Evolutionary conservation across 2,113 vertebrate genomes (phyloP), one percentile per base, ranked within the genome.

Genomic region (Colaptes auratus): DNA sequence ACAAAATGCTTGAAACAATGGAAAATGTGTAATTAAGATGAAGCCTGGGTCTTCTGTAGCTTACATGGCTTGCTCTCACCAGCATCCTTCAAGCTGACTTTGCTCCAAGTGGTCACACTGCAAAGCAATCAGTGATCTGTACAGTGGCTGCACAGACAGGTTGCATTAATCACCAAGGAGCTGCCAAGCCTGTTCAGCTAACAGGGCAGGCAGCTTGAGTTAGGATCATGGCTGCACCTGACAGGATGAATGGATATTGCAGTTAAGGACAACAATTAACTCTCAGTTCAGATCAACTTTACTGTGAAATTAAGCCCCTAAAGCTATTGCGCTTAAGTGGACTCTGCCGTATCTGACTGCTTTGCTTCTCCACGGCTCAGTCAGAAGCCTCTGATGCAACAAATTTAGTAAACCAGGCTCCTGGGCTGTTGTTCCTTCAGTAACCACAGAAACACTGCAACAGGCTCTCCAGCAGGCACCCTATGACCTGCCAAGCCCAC

Each of bases 241-340:
- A 82, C 42, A 72, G 74, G 30, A 78, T 28, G 50, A 75, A 52
- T 15, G 53, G 76, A 60, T 21, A 78, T 18, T 23, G 12, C 5
- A 78, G 65, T 35, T 71, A 93, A 83, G 48, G 76, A 75, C 76
- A 77, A 69, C 28, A 87, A 85, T 33, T 86, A 85, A 31, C 88
- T 81, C 58, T 65, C 70, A 59, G 24, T 55, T 89, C 88, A 82
- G 31, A 71, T 80, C 63, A 80, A 72, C n/a, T 67, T 42, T 30
- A 9, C 73, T 65, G 48, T 53, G 65, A 88, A 96, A 78, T 72
- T 50, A 88, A 82, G 44, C 18, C 50, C 69, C 86, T 91, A 74
- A 70, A 86, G 79, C 52, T 55, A 82, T 30, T 70, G 52, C 56
- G 25, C 23, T 42, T 77, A 64, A 67, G 21, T 71, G n/a, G 35